Percentiles rank a stretch among this genome's conserved stretches.
Evolutionary conservation across 1,140 invertebrate species (phyloP).

Genomic region (Ostrea edulis): DNA sequence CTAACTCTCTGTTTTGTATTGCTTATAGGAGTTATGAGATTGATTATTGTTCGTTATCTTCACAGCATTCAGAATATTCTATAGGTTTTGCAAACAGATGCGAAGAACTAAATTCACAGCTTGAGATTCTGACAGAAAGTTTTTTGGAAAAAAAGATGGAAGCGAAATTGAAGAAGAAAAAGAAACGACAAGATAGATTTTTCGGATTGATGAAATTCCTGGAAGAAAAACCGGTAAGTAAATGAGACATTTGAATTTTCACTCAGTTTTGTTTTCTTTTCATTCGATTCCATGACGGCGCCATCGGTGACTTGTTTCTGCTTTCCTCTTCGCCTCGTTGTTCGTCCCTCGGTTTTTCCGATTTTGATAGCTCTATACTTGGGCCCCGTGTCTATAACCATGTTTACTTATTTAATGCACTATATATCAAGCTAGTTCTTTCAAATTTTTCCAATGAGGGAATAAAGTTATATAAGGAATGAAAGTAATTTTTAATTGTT

Average conservation of each 20-base stretch:
- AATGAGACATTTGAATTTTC: no score
- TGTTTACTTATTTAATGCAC: no score
- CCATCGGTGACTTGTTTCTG: neutral
- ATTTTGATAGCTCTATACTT: neutral
- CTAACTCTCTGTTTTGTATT: no score
- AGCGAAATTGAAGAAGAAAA: neutral
- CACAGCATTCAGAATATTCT: no score
- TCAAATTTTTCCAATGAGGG: no score
- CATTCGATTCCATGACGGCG: neutral
- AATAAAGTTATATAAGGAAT: no score
- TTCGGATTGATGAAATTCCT: neutral
- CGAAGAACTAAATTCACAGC: slow-evolving; percentile 2
- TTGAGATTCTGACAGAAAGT: neutral
- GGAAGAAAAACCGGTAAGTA: neutral
- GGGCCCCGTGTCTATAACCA: neutral
- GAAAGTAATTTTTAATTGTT: no score
- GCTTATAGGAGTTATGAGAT: no score
- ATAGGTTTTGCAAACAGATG: slow-evolving; percentile 15
- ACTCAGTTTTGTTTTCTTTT: no score
- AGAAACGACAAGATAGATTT: neutral
- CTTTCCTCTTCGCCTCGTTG: neutral
- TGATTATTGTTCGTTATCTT: no score
- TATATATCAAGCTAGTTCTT: no score
- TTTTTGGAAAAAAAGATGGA: slow-evolving; percentile 4
- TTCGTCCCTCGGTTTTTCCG: neutral